Conservation (phyloP, 2,888 invertebrate genomes). For the Lasioglossum zephyrum region DNA sequence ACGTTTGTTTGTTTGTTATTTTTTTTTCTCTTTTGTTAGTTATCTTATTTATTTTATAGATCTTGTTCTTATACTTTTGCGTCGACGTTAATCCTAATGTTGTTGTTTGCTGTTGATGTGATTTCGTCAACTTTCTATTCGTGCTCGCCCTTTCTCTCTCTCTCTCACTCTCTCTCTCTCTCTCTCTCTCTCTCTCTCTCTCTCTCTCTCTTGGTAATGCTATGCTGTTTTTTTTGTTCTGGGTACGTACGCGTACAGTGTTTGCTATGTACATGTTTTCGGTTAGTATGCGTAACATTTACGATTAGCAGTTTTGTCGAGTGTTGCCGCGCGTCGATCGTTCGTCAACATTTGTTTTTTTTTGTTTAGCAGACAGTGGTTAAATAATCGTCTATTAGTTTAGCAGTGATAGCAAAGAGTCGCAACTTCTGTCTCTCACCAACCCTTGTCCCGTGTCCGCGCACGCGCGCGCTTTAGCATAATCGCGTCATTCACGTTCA, state of each 20-base stretch:
- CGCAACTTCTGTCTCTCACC: constrained; percentile 36
- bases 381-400: constrained; percentile 64
- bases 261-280: constrained; percentile 36
- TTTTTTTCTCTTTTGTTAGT: background rate
- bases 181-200: background rate
- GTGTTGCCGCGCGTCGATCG: constrained; percentile 36
- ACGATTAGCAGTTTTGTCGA: constrained; percentile 42
- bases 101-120: background rate
- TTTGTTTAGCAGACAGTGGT: constrained; percentile 58
- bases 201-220: constrained; percentile 14
- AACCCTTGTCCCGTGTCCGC: background rate
- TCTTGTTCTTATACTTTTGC: background rate
- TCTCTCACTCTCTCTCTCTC: background rate
- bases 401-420: constrained; percentile 70
- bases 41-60: background rate
- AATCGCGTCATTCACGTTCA: background rate
- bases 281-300: constrained; percentile 52
- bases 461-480: background rate
- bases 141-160: constrained; percentile 1
- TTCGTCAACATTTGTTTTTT: constrained; percentile 5
- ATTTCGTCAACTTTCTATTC: background rate
- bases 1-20: constrained; percentile 29
- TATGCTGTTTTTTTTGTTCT: constrained; percentile 18
- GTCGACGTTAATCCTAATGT: constrained; percentile 5
- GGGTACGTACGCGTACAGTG: constrained; percentile 8